phyloP scores from a whole-genome alignment of 2,113 vertebrate genomes.

The Cepphus grylle region DNA sequence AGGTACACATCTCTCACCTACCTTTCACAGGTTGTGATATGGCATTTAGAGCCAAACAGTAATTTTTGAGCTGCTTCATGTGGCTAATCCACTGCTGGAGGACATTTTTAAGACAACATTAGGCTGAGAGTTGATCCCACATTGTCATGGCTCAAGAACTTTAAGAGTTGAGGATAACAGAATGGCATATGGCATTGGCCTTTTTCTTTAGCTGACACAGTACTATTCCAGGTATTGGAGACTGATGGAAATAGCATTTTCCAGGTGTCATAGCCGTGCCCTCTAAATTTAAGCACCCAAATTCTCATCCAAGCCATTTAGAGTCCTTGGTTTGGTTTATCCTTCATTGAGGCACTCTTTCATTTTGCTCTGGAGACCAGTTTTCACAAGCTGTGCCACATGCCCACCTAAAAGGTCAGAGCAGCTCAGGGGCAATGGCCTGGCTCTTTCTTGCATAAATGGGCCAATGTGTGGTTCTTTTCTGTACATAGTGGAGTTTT shows the following conservation, averaged over 20 bases:
- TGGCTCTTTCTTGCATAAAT: neutral
- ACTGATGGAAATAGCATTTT: neutral
- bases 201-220: neutral
- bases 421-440: neutral
- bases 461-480: neutral
- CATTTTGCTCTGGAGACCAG: neutral
- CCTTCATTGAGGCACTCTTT: neutral
- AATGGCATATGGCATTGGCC: slow-evolving; percentile 6
- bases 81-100: neutral
- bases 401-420: neutral
- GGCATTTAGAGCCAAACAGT: neutral
- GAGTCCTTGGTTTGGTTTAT: neutral
- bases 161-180: neutral
- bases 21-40: neutral
- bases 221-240: neutral
- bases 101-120: neutral
- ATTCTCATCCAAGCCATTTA: neutral
- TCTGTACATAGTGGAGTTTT: neutral
- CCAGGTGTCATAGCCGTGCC: neutral
- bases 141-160: neutral
- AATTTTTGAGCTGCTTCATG: neutral
- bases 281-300: neutral
- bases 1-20: neutral
- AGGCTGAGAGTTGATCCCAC: neutral
- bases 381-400: neutral